Evolutionary conservation across 2,888 invertebrate species (phyloP).

Genomic region (Oligia latruncula): DNA sequence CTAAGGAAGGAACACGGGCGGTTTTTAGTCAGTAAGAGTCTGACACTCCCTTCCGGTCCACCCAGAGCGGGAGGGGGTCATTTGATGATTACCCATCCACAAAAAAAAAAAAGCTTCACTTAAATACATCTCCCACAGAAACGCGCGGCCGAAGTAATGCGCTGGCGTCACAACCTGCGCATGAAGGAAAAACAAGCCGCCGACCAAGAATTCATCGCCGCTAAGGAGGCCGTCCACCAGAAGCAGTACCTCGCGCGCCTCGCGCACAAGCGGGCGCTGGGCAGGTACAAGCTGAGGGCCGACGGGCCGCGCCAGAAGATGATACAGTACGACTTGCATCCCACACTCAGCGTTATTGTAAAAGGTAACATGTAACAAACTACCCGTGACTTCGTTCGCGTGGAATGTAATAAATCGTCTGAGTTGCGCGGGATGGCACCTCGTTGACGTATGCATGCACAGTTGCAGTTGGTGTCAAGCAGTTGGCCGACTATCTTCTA

Average conservation of each 20-base stretch:
- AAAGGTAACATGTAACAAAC: conserved; percentile 86
- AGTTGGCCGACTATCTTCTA: too few relatives aligned
- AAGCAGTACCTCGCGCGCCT: conserved; percentile 91
- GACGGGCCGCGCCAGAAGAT: conserved; percentile 90
- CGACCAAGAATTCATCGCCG: conserved; percentile 91
- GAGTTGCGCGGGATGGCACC: too few relatives aligned
- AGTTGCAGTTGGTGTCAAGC: too few relatives aligned
- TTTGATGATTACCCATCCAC: too few relatives aligned
- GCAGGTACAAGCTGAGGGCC: conserved; percentile 88
- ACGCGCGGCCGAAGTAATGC: conserved; percentile 92
- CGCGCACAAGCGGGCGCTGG: conserved; percentile 90
- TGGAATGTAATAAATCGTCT: too few relatives aligned
- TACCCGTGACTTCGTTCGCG: too few relatives aligned
- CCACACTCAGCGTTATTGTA: conserved; percentile 91
- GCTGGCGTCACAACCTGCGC: conserved; percentile 91
- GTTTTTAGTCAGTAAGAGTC: too few relatives aligned
- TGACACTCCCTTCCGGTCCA: too few relatives aligned
- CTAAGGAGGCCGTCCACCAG: conserved; percentile 92
- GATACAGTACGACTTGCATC: conserved; percentile 86
- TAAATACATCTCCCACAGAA: conserved; percentile 81
- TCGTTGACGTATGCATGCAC: too few relatives aligned
- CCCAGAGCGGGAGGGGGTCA: too few relatives aligned
- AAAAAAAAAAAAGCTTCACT: too few relatives aligned
- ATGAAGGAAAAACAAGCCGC: conserved; percentile 91
- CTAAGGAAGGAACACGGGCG: too few relatives aligned